Percentiles rank a stretch among this genome's conserved stretches.
Conservation (phyloP, 2,888 invertebrate species). For the Agrilus mali region DNA sequence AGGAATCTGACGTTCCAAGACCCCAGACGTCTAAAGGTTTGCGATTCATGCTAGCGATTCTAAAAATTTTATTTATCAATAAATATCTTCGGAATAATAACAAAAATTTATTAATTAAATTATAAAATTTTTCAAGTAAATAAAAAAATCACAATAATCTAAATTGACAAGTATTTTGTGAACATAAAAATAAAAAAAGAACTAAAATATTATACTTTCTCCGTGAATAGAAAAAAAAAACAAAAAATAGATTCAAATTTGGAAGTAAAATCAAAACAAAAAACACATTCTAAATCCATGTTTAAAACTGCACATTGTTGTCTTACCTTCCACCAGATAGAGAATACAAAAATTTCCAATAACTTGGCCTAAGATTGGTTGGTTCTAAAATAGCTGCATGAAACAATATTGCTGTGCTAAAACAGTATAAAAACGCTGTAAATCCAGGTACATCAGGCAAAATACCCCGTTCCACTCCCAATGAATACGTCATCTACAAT, state of each 20-base stretch:
- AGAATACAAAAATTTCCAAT: slow-evolving; percentile 66
- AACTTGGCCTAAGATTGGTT: slow-evolving; percentile 63
- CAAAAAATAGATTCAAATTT: not conserved
- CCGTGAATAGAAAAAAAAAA: not conserved
- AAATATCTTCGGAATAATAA: not conserved
- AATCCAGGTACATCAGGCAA: slow-evolving; percentile 59
- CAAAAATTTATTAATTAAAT: no score
- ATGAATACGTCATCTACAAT: slow-evolving; percentile 54
- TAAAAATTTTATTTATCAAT: slow-evolving; percentile 18
- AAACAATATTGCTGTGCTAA: slow-evolving; percentile 65
- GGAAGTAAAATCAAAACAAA: not conserved
- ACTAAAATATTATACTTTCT: no score
- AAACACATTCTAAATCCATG: not conserved
- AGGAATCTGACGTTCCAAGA: slow-evolving; percentile 38
- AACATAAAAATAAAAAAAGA: no score
- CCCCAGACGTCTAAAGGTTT: slow-evolving; percentile 48
- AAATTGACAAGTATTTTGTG: not conserved
- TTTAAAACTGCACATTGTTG: slow-evolving; percentile 2
- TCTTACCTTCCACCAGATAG: slow-evolving; percentile 57
- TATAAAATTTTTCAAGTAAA: no score
- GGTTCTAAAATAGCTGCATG: slow-evolving; percentile 71
- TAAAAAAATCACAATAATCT: no score
- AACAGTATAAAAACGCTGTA: slow-evolving; percentile 57
- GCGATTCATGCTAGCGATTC: slow-evolving; percentile 47
- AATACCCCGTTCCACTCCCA: slow-evolving; percentile 50